Percentiles rank a stretch among this genome's conserved stretches.
Conservation (phyloP, 2,888 invertebrate genomes). For the Lasioglossum marginatum region DNA sequence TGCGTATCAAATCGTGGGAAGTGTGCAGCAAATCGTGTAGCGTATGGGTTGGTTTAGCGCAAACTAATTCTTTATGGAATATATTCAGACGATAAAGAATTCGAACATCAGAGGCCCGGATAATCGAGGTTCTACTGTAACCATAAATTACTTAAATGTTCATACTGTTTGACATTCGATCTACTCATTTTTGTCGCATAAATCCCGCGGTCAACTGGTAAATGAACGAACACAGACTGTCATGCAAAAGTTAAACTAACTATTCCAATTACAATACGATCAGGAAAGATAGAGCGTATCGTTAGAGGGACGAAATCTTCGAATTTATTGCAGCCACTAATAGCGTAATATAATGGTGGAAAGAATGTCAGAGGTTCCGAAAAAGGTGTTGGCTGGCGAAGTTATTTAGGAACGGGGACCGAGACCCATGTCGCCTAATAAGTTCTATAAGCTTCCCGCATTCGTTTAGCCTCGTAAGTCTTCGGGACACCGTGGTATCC, state of each 20-base stretch:
- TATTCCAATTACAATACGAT: conserved; percentile 4
- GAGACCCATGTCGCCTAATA: neutral
- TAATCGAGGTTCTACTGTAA: too few species aligned
- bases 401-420: conserved; percentile 23
- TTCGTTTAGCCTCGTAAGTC: conserved; percentile 45
- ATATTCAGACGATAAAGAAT: too few species aligned
- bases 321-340: conserved; percentile 32
- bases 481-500: conserved; percentile 10
- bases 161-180: too few species aligned
- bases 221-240: neutral
- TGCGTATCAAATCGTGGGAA: too few species aligned
- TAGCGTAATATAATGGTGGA: conserved; percentile 31
- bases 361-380: neutral
- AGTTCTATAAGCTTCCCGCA: conserved; percentile 7
- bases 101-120: too few species aligned
- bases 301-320: conserved; percentile 12
- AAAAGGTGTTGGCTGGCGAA: conserved; percentile 16
- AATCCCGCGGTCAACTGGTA: neutral
- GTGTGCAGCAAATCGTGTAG: too few species aligned
- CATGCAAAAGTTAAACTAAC: neutral
- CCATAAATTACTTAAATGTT: too few species aligned
- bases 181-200: neutral
- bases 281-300: neutral
- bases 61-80: too few species aligned
- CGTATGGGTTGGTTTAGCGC: too few species aligned